Evolutionary conservation across 2,888 invertebrate species (phyloP).

Genomic region (Acrobasis suavella): DNA sequence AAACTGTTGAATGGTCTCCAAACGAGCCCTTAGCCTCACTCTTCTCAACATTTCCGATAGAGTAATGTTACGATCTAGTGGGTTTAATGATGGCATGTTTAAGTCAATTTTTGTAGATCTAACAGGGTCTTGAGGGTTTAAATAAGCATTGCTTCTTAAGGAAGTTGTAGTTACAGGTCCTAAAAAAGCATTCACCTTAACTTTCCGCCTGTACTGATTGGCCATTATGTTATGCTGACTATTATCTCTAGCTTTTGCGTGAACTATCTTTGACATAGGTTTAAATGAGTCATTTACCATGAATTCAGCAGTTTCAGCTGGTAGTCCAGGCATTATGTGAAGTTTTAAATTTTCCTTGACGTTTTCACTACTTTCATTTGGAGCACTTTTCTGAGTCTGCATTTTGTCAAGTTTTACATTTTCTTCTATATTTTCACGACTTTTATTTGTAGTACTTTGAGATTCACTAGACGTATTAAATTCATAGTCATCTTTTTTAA

Average conservation of each 20-base stretch:
- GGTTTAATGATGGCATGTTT: not conserved
- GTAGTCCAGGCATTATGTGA: not conserved
- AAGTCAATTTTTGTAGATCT: not conserved
- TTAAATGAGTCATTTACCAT: not conserved
- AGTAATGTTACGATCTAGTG: slow-evolving; percentile 30
- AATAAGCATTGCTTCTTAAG: not conserved
- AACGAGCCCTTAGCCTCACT: slow-evolving; percentile 47
- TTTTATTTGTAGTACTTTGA: too few species aligned
- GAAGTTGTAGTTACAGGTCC: slow-evolving; percentile 18
- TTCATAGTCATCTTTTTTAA: too few species aligned
- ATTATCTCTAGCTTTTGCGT: not conserved
- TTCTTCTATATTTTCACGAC: not conserved
- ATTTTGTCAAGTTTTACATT: not conserved
- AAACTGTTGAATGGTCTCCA: slow-evolving; percentile 36
- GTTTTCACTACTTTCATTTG: too few species aligned
- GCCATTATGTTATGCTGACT: not conserved
- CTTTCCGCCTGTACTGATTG: not conserved
- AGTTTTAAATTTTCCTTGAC: not conserved
- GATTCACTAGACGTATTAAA: too few species aligned
- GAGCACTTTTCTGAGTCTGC: not conserved
- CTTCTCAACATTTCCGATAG: slow-evolving; percentile 53
- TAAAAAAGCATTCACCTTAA: slow-evolving; percentile 21
- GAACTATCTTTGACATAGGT: not conserved
- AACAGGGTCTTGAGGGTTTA: not conserved
- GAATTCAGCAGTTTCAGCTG: not conserved